Conservation (phyloP, 2,797 vertebrate species). For the Gymnothorax reevesii region DNA sequence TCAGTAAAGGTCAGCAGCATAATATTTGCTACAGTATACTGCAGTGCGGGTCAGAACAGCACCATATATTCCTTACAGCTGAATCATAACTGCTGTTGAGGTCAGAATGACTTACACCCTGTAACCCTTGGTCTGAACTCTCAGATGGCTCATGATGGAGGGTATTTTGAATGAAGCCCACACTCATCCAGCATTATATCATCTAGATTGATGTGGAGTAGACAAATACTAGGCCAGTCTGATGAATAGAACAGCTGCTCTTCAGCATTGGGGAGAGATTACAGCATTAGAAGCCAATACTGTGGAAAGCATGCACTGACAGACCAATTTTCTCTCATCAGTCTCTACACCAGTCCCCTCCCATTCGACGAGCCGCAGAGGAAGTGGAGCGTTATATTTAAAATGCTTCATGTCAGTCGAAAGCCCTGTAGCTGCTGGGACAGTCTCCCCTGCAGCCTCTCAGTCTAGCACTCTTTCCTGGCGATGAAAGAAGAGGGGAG, state of each 20-base stretch:
- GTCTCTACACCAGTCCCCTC: background rate
- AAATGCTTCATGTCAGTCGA: background rate
- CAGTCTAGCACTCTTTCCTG: slow-evolving; percentile 2
- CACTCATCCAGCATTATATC: background rate
- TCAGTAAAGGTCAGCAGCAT: no score
- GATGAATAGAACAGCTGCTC: background rate
- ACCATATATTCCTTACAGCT: background rate
- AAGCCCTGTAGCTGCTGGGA: background rate
- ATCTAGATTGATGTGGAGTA: background rate
- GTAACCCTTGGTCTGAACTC: background rate
- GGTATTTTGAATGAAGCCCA: background rate
- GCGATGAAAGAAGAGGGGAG: background rate
- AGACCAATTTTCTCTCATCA: background rate
- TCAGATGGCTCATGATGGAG: background rate
- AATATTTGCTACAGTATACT: no score
- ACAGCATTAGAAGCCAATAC: background rate
- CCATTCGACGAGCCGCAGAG: background rate
- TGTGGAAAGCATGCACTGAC: background rate
- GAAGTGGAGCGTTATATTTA: background rate
- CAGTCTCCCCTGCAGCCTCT: background rate
- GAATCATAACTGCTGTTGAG: background rate
- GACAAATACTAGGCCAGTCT: background rate
- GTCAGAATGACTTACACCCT: background rate
- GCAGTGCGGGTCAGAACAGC: background rate
- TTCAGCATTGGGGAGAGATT: background rate